Percentiles rank a stretch among this genome's conserved stretches.
Evolutionary conservation across 2,888 invertebrate species (phyloP).

Genomic region (Mythimna vitellina): DNA sequence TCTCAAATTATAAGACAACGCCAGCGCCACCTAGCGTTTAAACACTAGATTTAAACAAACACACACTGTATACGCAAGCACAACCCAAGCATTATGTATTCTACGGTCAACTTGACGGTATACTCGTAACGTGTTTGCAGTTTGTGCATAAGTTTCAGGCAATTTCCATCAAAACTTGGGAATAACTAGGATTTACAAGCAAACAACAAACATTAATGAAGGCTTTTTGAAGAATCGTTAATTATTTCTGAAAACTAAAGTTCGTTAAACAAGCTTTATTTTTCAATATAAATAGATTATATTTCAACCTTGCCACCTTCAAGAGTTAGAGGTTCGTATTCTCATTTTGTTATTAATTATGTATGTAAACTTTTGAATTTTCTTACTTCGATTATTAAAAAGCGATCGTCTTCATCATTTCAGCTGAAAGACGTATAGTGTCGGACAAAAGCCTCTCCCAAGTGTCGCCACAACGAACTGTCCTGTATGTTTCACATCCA

Average conservation of each 20-base stretch:
- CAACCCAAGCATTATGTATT: slow-evolving; percentile 50
- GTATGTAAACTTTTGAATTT: not conserved
- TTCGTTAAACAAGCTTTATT: slow-evolving; percentile 3
- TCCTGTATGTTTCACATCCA: too few relatives aligned
- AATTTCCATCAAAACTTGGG: slow-evolving; percentile 56
- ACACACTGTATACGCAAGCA: slow-evolving; percentile 10
- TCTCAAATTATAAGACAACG: too few relatives aligned
- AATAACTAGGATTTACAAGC: slow-evolving; percentile 56
- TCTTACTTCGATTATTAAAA: not conserved
- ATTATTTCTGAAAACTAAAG: slow-evolving; percentile 12
- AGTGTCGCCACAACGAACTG: too few relatives aligned
- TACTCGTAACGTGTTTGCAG: slow-evolving; percentile 51
- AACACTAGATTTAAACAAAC: not conserved
- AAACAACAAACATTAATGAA: slow-evolving; percentile 54
- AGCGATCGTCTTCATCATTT: too few relatives aligned
- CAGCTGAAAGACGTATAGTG: too few relatives aligned
- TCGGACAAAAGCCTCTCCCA: too few relatives aligned
- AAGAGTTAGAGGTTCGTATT: not conserved
- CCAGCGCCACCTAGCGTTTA: not conserved
- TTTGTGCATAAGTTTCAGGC: slow-evolving; percentile 50
- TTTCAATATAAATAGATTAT: not conserved
- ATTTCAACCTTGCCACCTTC: not conserved
- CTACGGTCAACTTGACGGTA: slow-evolving; percentile 53
- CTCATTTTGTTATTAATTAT: not conserved
- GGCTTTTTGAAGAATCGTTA: not conserved